Base-by-base conservation (phyloP, 2,113 vertebrate species). In the Dicaeum eximium region DNA sequence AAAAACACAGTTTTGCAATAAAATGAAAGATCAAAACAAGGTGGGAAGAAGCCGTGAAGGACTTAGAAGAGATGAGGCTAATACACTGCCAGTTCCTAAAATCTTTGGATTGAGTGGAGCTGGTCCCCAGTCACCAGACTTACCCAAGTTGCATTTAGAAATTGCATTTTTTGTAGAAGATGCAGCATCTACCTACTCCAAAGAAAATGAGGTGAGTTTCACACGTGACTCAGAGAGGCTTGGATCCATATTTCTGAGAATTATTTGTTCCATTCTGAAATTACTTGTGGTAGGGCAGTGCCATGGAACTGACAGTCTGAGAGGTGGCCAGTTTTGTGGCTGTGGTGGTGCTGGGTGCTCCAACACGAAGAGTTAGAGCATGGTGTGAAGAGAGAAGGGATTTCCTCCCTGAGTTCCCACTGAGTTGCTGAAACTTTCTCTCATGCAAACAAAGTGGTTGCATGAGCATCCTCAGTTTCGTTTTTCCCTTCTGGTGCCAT, bases 341-440 rank as follows among this genome's bases (percentile, higher is more conserved):
- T 24, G 2, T 74, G 21, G 27, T 64, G 37, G 27, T 62, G 62
- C 1, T 0, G 14, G 18, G 27, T 60, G 25, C 62, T 65, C n/a
- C 3, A 2, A 16, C 15, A 53, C 0, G 0, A 33, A 57, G 40
- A 28, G 21, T 24, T 7, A 7, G 21, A 69, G 7, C 6, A 11
- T 0, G 0, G 13, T 35, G 18, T 0, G 0, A 79, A 82, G 31
- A 15, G 15, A 86, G 38, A 73, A 72, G n/a, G 13, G 6, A 9
- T 95, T 82, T 86, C 70, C 35, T 62, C 27, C 27, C 5, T 0
- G 0, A 10, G 44, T 37, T 93, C 27, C 16, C 28, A 18, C 15
- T 31, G 38, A 24, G 3, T 37, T 58, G 16, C 15, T 78, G 44
- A 71, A 91, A 57, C 57, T 82, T 89, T 93, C 87, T 72, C 10